Evolutionary conservation across 2,113 vertebrate species (phyloP).

Genomic region (Chaenocephalus aceratus): DNA sequence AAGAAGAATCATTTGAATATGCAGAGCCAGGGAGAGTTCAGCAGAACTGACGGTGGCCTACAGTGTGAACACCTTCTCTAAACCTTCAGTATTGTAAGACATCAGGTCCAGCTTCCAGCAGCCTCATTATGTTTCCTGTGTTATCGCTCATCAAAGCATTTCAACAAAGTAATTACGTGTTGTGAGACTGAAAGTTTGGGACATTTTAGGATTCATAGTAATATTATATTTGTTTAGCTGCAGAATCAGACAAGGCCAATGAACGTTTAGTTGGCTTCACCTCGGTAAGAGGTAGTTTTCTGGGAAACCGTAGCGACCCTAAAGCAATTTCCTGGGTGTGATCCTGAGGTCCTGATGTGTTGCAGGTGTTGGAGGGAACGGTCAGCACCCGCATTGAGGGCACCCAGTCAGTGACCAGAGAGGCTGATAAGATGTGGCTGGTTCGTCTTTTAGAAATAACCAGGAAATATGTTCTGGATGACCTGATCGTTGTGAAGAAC

Average conservation of each 20-base stretch:
- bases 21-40: no score
- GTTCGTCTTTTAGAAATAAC: constrained; percentile 96
- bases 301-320: not conserved
- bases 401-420: constrained; percentile 92
- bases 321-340: not conserved
- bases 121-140: no score
- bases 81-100: no score
- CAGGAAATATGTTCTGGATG: constrained; percentile 93
- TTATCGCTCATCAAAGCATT: no score
- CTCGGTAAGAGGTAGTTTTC: not conserved
- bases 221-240: not conserved
- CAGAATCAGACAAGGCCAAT: not conserved
- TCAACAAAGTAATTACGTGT: not conserved
- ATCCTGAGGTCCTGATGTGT: constrained; percentile 12
- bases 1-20: no score
- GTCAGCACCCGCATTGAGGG: constrained; percentile 93
- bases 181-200: not conserved
- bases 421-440: constrained; percentile 98
- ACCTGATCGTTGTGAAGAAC: constrained; percentile 91
- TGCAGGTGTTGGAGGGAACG: constrained; percentile 90
- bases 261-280: not conserved
- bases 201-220: no score
- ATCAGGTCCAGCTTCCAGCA: no score
- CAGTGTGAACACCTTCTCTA: no score
- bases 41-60: no score